A percentile compares a stretch with the other conserved stretches of the same genome.
Conservation (phyloP, 2,797 vertebrate species). For the Okamejei kenojei region DNA sequence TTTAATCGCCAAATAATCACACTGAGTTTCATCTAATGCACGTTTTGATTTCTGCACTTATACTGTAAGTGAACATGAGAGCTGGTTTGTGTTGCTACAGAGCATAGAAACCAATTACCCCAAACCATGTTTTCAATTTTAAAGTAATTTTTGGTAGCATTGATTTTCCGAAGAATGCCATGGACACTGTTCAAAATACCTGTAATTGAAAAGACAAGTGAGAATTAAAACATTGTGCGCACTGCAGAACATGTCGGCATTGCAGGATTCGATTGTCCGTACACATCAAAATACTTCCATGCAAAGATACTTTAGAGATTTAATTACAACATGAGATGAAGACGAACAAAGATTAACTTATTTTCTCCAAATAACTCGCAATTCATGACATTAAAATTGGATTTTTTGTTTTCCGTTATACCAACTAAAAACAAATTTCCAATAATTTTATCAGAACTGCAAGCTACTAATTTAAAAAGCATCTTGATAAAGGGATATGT, state of each 20-base stretch:
- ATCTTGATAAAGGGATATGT: background rate
- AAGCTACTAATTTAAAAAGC: background rate
- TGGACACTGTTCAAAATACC: slow-evolving; percentile 41
- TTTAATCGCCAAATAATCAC: slow-evolving; percentile 45
- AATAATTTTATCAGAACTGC: background rate
- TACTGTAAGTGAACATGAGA: slow-evolving; percentile 45
- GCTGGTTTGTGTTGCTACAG: slow-evolving; percentile 35
- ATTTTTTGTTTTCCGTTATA: background rate
- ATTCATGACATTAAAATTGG: background rate
- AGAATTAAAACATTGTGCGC: slow-evolving; percentile 12
- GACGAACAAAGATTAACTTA: background rate
- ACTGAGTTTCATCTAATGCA: slow-evolving; percentile 47
- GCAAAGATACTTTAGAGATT: background rate
- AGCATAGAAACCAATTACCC: slow-evolving; percentile 46
- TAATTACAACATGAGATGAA: background rate
- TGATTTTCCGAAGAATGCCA: slow-evolving; percentile 45
- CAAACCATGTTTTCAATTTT: slow-evolving; percentile 38
- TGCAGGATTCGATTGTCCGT: background rate
- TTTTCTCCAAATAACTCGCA: background rate
- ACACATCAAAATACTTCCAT: background rate
- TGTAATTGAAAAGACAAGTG: slow-evolving; percentile 35
- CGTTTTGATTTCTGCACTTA: slow-evolving; percentile 47
- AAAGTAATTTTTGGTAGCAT: slow-evolving; percentile 46
- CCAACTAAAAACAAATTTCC: background rate
- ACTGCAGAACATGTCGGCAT: background rate